Conservation (phyloP, 1,140 invertebrate species). For the Drosophila ambigua region DNA sequence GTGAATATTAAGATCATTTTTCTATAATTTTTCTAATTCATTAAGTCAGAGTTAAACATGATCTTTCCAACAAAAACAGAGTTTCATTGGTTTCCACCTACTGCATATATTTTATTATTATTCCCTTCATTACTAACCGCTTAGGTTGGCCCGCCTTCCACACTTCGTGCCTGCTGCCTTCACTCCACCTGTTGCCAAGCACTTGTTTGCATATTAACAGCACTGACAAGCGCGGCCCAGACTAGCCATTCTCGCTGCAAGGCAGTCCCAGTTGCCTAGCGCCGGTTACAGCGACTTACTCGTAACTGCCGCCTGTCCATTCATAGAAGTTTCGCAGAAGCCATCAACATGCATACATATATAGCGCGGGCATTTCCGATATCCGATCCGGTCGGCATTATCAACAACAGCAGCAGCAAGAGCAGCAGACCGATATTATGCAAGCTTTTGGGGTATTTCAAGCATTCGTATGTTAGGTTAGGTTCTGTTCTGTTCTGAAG, state of each 20-base stretch:
- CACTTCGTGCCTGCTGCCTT: no score
- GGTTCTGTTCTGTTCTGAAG: constrained; percentile 1
- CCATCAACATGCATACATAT: constrained; percentile 8
- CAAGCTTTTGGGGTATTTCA: constrained; percentile 56
- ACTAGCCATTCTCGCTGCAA: not conserved
- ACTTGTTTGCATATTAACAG: constrained; percentile 20
- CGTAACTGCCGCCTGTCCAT: constrained; percentile 8
- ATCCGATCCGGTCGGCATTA: constrained; percentile 22
- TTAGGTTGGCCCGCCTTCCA: no score
- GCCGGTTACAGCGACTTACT: constrained; percentile 24
- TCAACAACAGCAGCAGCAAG: constrained; percentile 8
- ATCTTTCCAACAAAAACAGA: no score
- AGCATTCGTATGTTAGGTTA: constrained; percentile 7
- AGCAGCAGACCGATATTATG: constrained; percentile 32
- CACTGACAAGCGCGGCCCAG: constrained; percentile 13
- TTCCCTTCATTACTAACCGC: no score
- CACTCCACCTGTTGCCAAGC: not conserved
- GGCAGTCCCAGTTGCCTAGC: constrained; percentile 3
- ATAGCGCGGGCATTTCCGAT: constrained; percentile 56
- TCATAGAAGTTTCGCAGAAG: constrained; percentile 49
- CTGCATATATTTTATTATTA: no score
- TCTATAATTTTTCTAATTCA: no score
- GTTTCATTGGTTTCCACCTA: no score
- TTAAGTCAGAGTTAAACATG: no score
- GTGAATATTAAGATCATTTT: no score